Conservation (phyloP, 2,797 vertebrate genomes). For the Eulemur rubriventer region DNA sequence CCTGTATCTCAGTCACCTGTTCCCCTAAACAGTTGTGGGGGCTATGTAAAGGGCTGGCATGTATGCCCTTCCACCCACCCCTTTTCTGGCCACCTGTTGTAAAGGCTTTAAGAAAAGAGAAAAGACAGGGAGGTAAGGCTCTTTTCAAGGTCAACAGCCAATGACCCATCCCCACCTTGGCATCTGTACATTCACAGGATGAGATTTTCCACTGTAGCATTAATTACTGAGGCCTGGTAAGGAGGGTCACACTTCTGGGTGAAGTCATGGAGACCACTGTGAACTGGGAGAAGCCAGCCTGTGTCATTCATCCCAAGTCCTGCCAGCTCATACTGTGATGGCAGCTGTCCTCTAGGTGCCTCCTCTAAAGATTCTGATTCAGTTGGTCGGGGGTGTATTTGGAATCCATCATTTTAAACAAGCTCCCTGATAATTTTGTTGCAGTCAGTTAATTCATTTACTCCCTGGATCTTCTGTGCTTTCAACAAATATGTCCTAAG, state of each 20-base stretch:
- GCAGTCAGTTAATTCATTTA: neutral
- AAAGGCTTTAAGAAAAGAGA: neutral
- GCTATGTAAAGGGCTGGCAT: neutral
- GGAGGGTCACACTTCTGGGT: neutral
- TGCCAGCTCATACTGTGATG: neutral
- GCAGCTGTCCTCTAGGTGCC: neutral
- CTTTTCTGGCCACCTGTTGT: neutral
- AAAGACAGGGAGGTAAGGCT: neutral
- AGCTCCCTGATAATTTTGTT: neutral
- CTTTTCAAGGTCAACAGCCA: neutral
- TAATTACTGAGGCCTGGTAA: neutral
- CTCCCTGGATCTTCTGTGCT: neutral
- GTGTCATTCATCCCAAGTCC: neutral
- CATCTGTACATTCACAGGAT: neutral
- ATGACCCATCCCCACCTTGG: neutral
- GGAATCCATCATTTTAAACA: slow-evolving; percentile 3
- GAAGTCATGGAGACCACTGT: neutral
- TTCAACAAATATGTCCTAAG: neutral
- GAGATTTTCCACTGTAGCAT: neutral
- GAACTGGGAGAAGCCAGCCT: neutral
- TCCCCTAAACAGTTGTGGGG: neutral
- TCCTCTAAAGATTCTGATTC: neutral
- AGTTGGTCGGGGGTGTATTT: neutral
- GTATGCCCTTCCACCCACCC: neutral
- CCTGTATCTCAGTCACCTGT: neutral